Evolutionary conservation across 2,113 vertebrate species (phyloP).

Genomic region (Grantiella picta): DNA sequence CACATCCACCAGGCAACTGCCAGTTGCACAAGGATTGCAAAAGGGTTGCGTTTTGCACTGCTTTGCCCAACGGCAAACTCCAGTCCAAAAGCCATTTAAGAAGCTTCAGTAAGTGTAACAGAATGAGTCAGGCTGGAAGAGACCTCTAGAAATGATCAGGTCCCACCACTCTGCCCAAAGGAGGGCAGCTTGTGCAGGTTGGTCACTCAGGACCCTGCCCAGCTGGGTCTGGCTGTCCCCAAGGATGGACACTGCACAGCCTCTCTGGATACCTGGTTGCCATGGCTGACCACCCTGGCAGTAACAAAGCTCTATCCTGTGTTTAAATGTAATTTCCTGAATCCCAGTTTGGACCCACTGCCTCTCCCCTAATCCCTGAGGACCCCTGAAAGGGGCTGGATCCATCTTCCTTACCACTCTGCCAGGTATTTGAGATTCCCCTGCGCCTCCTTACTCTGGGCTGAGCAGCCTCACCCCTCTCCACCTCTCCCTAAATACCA

Average conservation of each 20-base stretch:
- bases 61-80: background rate
- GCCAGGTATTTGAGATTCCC: background rate
- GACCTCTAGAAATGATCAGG: background rate
- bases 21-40: background rate
- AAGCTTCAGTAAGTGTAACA: background rate
- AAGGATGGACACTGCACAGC: background rate
- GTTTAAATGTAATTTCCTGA: background rate
- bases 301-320: background rate
- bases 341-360: background rate
- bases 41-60: background rate
- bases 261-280: background rate
- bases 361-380: background rate
- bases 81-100: background rate
- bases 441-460: background rate
- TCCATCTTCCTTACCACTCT: background rate
- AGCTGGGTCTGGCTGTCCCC: background rate
- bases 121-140: background rate
- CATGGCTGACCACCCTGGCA: fast-evolving
- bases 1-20: background rate
- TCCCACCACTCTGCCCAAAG: background rate
- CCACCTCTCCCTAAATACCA: background rate
- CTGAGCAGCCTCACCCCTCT: background rate
- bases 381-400: background rate
- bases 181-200: background rate
- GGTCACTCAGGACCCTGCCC: background rate